Evolutionary conservation across 2,113 vertebrate genomes (phyloP), one percentile per base, ranked within the genome.

Genomic region (Myrmophylax atrothorax): DNA sequence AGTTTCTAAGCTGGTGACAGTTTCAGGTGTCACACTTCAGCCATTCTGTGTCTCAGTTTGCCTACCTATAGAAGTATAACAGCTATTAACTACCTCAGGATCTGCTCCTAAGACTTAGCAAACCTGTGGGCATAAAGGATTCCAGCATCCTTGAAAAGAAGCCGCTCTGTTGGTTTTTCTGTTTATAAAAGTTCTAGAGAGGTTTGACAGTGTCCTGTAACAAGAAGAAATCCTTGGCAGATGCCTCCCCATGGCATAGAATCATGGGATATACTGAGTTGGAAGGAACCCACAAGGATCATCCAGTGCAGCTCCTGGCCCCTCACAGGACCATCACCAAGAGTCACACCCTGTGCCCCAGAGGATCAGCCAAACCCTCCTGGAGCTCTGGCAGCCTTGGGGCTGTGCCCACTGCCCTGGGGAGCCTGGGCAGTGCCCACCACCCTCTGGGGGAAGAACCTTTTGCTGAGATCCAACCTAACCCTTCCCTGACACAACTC

Each of bases 141-240:
- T 40, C 35, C n/a, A 17, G 47, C 28, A 31, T 49, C 47, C n/a
- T 50, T 69, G 60, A 47, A 47, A 49, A 84, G 52, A 81, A 74
- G 56, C 14, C 1, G 1, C 12, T 84, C 10, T 33, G 2, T 3
- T 75, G 3, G 3, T 4, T 4, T 47, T 74, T 47, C 33, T 31
- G 25, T 12, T 10, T 7, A 38, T 33, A n/a, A 55, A 22, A 63
- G 14, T 59, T n/a, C 63, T 55, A 44, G 46, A 28, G 70, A 77
- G 42, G 47, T 42, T 75, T 78, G 80, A 28, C n/a, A 25, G 20
- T 63, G 44, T 81, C 76, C 69, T 25, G 40, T 15, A 31, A 31
- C 24, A 53, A 28, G 47, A 49, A 62, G 17, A 18, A 81, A 42
- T 68, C 83, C 37, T 63, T 81, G 64, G 79, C 78, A 74, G 56